phyloP scores from a whole-genome alignment of 2,113 vertebrate species.

The Nanorana parkeri region DNA sequence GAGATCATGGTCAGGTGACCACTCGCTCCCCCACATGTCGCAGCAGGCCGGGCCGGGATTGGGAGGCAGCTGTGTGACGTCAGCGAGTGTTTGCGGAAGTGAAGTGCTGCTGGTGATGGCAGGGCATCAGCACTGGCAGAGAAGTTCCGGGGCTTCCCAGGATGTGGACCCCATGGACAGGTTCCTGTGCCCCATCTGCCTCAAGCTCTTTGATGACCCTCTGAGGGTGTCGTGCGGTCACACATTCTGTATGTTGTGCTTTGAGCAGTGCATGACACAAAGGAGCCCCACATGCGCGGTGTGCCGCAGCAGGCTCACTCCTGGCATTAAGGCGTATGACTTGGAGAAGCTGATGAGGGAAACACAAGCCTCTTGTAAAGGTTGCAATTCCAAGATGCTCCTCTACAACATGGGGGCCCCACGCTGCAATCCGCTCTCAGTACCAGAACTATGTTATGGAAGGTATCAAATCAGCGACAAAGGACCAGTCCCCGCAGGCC shows the following conservation, averaged over 20 bases:
- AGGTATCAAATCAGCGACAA: conserved; percentile 87
- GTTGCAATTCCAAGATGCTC: conserved; percentile 87
- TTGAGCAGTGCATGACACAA: conserved; percentile 92
- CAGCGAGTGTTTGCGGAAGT: conserved; percentile 50
- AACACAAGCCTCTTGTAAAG: conserved; percentile 86
- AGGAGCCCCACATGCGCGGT: conserved; percentile 94
- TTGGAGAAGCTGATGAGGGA: conserved; percentile 85
- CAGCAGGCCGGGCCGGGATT: background rate
- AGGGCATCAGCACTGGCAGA: conserved; percentile 67
- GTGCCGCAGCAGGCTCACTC: conserved; percentile 81
- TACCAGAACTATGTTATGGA: conserved; percentile 95
- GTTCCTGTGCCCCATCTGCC: conserved; percentile 88
- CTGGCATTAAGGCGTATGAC: conserved; percentile 79
- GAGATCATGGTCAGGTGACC: background rate
- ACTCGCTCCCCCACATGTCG: background rate
- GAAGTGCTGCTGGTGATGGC: conserved; percentile 58
- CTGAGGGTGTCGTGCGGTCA: conserved; percentile 88
- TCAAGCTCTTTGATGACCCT: conserved; percentile 88
- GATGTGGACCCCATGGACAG: conserved; percentile 65
- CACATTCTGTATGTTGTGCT: conserved; percentile 92
- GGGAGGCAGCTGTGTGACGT: background rate
- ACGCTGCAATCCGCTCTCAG: conserved; percentile 87
- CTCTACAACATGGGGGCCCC: conserved; percentile 90
- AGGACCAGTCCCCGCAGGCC: conserved; percentile 80
- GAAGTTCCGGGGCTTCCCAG: conserved; percentile 60